Conservation (phyloP, 1,140 invertebrate species). For the Maconellicoccus hirsutus region DNA sequence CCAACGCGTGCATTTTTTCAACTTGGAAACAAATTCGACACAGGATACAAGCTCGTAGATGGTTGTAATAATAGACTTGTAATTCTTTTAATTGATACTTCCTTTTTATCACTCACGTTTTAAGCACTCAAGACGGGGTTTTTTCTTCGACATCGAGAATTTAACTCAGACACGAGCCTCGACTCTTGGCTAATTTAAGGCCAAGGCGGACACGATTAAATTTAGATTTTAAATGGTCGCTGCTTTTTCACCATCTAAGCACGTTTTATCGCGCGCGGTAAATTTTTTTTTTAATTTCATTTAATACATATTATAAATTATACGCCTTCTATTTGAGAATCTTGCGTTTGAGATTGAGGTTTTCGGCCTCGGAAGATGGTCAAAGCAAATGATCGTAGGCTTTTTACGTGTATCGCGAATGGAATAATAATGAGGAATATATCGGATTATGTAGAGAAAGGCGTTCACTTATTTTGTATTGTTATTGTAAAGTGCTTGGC, state of each 20-base stretch:
- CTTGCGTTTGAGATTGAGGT: too few species aligned
- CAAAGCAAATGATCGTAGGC: too few species aligned
- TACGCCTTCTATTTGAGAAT: too few species aligned
- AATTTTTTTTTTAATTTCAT: neutral
- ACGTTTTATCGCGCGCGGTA: neutral
- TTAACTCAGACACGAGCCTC: conserved; percentile 16
- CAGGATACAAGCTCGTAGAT: neutral
- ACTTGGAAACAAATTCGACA: too few species aligned
- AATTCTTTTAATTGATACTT: conserved; percentile 21
- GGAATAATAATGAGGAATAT: too few species aligned
- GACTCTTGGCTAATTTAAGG: neutral
- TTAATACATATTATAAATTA: neutral
- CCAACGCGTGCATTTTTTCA: neutral
- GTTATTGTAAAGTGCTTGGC: too few species aligned
- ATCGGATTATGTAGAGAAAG: too few species aligned
- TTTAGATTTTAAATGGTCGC: neutral
- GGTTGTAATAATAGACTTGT: neutral
- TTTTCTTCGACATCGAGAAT: neutral
- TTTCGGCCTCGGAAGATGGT: too few species aligned
- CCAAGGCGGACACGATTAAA: neutral
- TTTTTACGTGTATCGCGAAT: too few species aligned
- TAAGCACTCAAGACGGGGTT: neutral
- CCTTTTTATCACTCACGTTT: conserved; percentile 19
- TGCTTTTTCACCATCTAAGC: neutral
- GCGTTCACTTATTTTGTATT: too few species aligned